These are phyloP conservation scores for Urocyon cinereoargenteus DNA, from an alignment of 2,797 vertebrate species.

Conservation along the genomic window DNA sequence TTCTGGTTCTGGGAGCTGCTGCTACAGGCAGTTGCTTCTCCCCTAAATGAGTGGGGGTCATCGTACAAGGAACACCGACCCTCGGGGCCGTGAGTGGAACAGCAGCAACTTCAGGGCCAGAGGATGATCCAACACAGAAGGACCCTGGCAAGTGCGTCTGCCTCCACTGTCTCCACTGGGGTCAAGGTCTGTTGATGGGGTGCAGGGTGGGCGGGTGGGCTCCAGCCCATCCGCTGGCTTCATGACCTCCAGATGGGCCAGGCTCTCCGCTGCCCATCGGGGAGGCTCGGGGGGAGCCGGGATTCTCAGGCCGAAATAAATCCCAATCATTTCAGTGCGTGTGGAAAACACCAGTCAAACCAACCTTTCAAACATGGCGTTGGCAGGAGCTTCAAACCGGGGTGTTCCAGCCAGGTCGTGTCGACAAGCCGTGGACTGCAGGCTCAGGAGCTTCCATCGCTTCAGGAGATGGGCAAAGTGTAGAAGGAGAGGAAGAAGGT, in stretches of 20 bases:
- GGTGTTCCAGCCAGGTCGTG: not conserved
- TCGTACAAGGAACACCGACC: accelerated
- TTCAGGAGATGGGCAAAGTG: not conserved
- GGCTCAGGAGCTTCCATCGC: not conserved
- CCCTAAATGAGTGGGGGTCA: not conserved
- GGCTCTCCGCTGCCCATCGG: not conserved
- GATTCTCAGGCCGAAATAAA: not conserved
- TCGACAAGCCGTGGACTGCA: not conserved
- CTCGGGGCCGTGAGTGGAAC: not conserved
- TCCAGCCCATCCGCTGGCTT: not conserved
- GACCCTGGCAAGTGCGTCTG: too few relatives aligned
- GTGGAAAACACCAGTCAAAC: not conserved
- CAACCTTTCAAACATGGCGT: not conserved
- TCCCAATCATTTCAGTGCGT: not conserved
- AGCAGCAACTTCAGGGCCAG: not conserved
- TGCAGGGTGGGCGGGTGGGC: accelerated
- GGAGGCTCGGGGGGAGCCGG: not conserved
- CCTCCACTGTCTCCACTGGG: not conserved
- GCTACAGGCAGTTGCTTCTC: not conserved
- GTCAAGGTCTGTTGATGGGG: not conserved
- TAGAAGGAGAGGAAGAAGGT: not conserved
- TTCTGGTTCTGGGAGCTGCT: not conserved
- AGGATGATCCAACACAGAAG: not conserved
- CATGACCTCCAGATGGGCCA: not conserved
- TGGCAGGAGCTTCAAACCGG: not conserved